A percentile compares a stretch with the other conserved stretches of the same genome.
Conservation (phyloP, 2,888 invertebrate species). For the Pyrgus malvae region DNA sequence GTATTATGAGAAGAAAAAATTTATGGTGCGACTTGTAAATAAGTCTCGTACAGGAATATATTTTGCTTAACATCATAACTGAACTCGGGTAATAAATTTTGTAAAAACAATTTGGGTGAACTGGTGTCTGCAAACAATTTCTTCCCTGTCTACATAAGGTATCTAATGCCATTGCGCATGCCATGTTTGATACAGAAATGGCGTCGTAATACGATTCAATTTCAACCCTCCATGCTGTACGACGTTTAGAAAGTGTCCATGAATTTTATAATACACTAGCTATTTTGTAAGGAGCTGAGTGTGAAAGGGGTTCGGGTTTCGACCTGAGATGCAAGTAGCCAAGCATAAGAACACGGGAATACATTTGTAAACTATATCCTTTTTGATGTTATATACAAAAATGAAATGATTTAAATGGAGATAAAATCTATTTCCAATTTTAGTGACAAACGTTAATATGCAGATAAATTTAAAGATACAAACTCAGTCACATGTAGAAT, state of each 20-base stretch:
- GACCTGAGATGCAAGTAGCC: background rate
- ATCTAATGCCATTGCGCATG: constrained; percentile 30
- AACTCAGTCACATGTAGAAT: no score
- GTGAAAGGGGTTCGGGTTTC: constrained; percentile 22
- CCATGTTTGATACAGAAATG: constrained; percentile 40
- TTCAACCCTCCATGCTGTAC: constrained; percentile 36
- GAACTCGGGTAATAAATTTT: constrained; percentile 25
- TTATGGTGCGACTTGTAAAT: constrained; percentile 9
- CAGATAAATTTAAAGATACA: no score
- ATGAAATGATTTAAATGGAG: no score
- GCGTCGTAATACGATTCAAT: constrained; percentile 43
- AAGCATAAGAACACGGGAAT: background rate
- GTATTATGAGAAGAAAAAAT: background rate
- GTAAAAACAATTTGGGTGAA: constrained; percentile 34
- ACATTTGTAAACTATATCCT: no score
- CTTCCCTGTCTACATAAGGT: constrained; percentile 33
- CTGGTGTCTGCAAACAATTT: constrained; percentile 33
- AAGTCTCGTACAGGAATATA: constrained; percentile 8
- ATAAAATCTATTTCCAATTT: no score
- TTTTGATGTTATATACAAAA: no score
- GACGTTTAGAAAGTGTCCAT: constrained; percentile 25
- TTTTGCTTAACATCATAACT: constrained; percentile 22
- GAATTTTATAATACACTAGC: constrained; percentile 25
- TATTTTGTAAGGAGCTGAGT: constrained; percentile 13
- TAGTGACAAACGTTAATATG: no score